Evolutionary conservation across 1,140 invertebrate genomes (phyloP).

Genomic region (Drosophila kanapiae): DNA sequence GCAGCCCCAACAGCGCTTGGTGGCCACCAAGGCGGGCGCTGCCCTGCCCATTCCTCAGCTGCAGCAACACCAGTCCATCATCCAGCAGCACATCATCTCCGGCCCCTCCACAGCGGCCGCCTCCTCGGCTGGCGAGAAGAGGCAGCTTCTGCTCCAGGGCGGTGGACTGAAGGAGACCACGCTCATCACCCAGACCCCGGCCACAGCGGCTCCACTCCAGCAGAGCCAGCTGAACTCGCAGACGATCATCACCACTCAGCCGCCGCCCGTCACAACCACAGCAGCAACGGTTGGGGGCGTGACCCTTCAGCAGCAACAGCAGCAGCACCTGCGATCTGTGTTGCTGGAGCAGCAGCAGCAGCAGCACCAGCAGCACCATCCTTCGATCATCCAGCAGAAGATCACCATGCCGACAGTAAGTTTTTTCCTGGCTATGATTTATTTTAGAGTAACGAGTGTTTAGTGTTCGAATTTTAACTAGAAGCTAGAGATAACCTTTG

Average conservation of each 20-base stretch:
- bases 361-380: constrained; percentile 73
- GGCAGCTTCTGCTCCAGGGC: constrained; percentile 58
- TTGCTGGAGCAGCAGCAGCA: constrained; percentile 63
- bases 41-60: constrained; percentile 73
- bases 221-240: constrained; percentile 80
- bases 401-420: constrained; percentile 64
- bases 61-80: constrained; percentile 84
- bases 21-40: constrained; percentile 44
- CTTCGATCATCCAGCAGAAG: constrained; percentile 75
- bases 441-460: too few relatives aligned
- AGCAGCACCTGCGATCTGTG: constrained; percentile 62
- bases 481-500: too few relatives aligned
- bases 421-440: background rate
- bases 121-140: constrained; percentile 55
- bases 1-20: constrained; percentile 35
- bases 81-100: constrained; percentile 81
- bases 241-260: constrained; percentile 80
- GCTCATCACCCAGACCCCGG: constrained; percentile 73
- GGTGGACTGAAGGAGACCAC: constrained; percentile 78
- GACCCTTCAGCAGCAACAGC: constrained; percentile 54
- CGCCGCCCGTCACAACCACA: constrained; percentile 23
- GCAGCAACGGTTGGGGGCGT: constrained; percentile 9
- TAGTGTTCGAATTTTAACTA: background rate
- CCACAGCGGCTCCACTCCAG: constrained; percentile 56
- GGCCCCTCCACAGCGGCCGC: constrained; percentile 42